These are phyloP conservation scores for Aphidius ervi DNA, from an alignment of 1,140 invertebrate genomes.

Conservation along the genomic window DNA sequence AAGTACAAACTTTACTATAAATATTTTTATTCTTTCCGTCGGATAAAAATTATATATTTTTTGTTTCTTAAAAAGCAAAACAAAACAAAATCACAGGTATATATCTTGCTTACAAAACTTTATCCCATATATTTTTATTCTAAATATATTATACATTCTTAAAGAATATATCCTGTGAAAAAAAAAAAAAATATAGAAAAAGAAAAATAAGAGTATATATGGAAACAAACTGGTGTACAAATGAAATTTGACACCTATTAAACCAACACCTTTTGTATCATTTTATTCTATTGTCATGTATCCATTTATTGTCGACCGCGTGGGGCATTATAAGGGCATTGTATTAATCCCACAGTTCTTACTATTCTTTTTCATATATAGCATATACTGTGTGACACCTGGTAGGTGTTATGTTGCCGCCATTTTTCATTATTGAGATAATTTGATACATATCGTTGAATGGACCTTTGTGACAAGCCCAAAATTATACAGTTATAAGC, in stretches of 20 bases:
- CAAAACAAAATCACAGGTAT: too few relatives aligned
- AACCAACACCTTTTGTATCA: constrained; percentile 50
- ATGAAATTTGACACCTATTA: constrained; percentile 51
- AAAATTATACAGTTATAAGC: background rate
- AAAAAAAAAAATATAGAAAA: background rate
- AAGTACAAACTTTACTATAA: too few relatives aligned
- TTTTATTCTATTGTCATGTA: constrained; percentile 39
- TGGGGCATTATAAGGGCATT: constrained; percentile 47
- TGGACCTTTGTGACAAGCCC: constrained; percentile 15
- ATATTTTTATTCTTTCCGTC: too few relatives aligned
- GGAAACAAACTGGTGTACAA: constrained; percentile 11
- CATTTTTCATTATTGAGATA: constrained; percentile 53
- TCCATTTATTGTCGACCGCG: constrained; percentile 43
- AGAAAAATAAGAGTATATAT: background rate
- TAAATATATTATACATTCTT: background rate
- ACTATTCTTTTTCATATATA: constrained; percentile 18
- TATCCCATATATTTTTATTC: too few relatives aligned
- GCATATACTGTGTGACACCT: constrained; percentile 39
- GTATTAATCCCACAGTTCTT: constrained; percentile 37
- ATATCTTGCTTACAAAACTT: too few relatives aligned
- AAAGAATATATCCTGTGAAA: background rate
- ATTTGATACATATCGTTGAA: constrained; percentile 53
- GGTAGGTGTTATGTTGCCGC: constrained; percentile 54
- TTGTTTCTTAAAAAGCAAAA: too few relatives aligned
- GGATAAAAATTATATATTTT: too few relatives aligned